Conservation (phyloP, 2,797 vertebrate species). For the Pyrocephalus nanus region DNA sequence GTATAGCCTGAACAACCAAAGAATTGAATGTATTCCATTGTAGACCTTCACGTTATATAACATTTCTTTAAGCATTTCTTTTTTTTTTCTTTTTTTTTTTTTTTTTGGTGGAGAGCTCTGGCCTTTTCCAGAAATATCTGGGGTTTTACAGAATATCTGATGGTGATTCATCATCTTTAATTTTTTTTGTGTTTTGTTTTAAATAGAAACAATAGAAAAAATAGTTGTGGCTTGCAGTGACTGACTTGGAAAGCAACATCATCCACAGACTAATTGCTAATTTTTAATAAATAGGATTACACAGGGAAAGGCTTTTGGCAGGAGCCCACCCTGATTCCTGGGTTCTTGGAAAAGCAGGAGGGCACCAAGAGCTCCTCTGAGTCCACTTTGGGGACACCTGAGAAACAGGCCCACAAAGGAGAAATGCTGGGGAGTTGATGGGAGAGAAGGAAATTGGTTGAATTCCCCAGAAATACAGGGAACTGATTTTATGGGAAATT, state of each 20-base stretch:
- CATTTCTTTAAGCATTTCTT: not conserved
- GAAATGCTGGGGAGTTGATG: not conserved
- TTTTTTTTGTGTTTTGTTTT: not conserved
- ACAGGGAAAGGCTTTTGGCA: not conserved
- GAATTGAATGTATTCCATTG: not conserved
- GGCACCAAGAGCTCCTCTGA: not conserved
- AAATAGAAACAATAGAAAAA: not conserved
- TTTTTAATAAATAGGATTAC: not conserved
- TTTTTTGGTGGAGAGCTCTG: not conserved
- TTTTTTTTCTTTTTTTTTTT: not conserved
- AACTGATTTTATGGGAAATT: not conserved
- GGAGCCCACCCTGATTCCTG: not conserved
- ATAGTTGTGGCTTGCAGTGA: not conserved
- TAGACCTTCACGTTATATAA: not conserved
- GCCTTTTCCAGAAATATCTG: not conserved
- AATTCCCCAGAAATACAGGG: not conserved
- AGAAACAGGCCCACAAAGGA: not conserved
- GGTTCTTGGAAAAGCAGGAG: not conserved
- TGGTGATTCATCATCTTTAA: not conserved
- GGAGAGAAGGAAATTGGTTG: not conserved
- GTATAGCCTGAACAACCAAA: not conserved
- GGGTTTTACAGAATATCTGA: not conserved
- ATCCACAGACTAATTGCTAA: not conserved
- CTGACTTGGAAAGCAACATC: not conserved
- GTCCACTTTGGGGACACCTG: not conserved